phyloP scores from a whole-genome alignment of 2,888 invertebrate species.

The Plagiodera versicolora region DNA sequence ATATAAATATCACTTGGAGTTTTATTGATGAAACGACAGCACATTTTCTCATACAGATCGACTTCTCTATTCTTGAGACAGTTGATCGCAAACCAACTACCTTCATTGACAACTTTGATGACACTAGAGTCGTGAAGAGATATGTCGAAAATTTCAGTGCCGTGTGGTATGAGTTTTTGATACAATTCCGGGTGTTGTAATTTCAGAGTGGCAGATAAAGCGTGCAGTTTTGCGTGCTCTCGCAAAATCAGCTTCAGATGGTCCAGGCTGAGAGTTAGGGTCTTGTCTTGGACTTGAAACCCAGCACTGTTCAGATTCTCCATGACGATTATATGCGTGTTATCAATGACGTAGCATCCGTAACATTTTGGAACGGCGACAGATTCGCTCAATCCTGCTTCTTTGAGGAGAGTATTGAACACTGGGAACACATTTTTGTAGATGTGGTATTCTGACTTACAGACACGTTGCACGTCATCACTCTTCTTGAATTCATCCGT shows the following conservation, averaged over 20 bases:
- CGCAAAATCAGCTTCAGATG: not conserved
- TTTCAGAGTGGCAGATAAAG: not conserved
- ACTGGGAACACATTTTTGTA: not conserved
- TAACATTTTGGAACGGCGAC: not conserved
- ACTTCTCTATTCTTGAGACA: not conserved
- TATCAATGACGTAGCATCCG: not conserved
- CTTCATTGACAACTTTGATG: not conserved
- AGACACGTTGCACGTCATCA: not conserved
- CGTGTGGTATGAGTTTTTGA: not conserved
- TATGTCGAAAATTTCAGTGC: not conserved
- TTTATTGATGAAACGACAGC: not conserved
- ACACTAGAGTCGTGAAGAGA: not conserved
- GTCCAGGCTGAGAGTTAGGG: not conserved
- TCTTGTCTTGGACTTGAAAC: not conserved
- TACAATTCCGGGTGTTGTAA: not conserved
- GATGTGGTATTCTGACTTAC: not conserved
- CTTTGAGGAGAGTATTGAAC: not conserved
- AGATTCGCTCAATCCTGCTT: not conserved
- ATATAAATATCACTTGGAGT: not conserved
- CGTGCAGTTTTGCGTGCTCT: not conserved
- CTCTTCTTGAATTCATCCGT: not conserved
- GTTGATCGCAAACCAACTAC: not conserved
- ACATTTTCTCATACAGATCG: not conserved
- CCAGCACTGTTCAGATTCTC: not conserved
- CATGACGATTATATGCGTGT: not conserved